These are phyloP conservation scores for Tetraneura akinire DNA, from an alignment of 1,140 invertebrate genomes.

Conservation along the genomic window DNA sequence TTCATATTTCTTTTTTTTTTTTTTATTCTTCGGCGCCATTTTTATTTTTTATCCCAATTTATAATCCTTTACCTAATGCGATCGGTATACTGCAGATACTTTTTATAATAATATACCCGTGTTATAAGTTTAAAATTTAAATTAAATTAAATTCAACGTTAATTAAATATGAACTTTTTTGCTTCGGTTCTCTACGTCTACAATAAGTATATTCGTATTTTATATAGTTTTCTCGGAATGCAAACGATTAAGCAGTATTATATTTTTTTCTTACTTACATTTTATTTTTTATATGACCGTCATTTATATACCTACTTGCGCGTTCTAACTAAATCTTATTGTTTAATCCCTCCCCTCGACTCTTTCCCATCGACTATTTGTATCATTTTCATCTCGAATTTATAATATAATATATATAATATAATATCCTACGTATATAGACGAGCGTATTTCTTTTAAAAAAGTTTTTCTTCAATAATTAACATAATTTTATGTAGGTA, in stretches of 20 bases:
- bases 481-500: background rate
- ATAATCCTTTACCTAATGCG: too few relatives aligned
- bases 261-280: background rate
- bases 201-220: too few relatives aligned
- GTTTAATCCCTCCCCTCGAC: too few relatives aligned
- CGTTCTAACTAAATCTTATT: background rate
- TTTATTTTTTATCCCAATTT: too few relatives aligned
- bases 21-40: too few relatives aligned
- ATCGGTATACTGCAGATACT: too few relatives aligned
- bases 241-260: background rate
- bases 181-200: too few relatives aligned
- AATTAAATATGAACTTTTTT: background rate
- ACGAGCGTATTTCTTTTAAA: background rate
- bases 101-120: too few relatives aligned
- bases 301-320: background rate
- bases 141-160: background rate
- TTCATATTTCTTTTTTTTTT: too few relatives aligned
- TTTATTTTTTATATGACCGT: background rate
- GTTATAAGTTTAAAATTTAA: too few relatives aligned
- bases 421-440: background rate
- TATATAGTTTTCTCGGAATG: background rate
- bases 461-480: conserved; percentile 31
- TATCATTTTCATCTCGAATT: background rate
- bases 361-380: background rate
- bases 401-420: too few relatives aligned